A percentile compares a stretch with the other conserved stretches of the same genome.
Conservation (phyloP, 2,113 vertebrate species). For the Pseudois nayaur region DNA sequence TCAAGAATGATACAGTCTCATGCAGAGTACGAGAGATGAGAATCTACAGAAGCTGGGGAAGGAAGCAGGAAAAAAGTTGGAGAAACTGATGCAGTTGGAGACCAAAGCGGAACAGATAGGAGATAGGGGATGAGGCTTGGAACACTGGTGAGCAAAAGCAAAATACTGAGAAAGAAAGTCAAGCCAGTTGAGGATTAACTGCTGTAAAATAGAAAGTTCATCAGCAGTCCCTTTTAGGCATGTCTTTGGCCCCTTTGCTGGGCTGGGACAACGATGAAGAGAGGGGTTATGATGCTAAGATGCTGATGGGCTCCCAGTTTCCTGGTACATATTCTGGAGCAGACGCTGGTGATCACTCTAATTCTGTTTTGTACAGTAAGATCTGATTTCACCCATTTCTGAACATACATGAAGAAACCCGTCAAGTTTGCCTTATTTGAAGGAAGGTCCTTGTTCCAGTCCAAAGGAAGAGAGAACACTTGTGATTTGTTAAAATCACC, state of each 20-base stretch:
- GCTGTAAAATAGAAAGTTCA: neutral
- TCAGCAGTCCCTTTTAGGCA: neutral
- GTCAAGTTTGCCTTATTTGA: neutral
- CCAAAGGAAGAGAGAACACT: neutral
- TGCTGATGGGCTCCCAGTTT: rapidly evolving
- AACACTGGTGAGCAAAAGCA: no score
- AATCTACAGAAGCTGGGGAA: neutral
- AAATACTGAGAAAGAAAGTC: neutral
- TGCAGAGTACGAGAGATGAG: neutral
- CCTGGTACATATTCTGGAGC: neutral
- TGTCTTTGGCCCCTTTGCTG: neutral
- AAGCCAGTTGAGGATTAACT: neutral
- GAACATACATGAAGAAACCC: neutral
- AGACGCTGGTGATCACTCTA: neutral
- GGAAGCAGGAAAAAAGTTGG: neutral
- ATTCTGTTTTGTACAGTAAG: neutral
- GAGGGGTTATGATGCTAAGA: neutral
- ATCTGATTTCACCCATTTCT: neutral
- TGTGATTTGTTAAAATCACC: neutral
- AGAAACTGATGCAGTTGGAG: neutral
- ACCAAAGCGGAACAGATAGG: neutral
- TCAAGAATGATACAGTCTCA: neutral
- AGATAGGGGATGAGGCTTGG: neutral
- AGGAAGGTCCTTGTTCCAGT: neutral
- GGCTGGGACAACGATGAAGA: neutral